Evolutionary conservation across 2,888 invertebrate species (phyloP).

Genomic region (Gnatocerus cornutus): DNA sequence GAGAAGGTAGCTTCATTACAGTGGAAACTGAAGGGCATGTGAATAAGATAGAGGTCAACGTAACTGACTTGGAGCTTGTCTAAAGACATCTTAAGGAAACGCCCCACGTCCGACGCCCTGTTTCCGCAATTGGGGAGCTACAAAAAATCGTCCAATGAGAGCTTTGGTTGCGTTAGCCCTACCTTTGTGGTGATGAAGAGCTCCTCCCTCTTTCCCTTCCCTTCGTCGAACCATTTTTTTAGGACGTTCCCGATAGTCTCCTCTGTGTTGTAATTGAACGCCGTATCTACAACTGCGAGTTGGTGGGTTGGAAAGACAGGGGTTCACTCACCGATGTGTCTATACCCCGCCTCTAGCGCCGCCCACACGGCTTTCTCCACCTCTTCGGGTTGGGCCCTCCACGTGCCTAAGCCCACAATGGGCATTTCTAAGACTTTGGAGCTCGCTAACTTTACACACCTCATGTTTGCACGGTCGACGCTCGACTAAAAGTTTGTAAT

Average conservation of each 20-base stretch:
- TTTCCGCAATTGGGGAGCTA: conserved; percentile 83
- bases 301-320: not conserved
- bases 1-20: conserved; percentile 74
- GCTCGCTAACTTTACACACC: conserved; percentile 70
- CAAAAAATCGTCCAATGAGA: conserved; percentile 48
- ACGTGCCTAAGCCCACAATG: conserved; percentile 82
- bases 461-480: conserved; percentile 63
- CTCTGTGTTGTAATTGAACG: conserved; percentile 86
- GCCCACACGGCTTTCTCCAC: conserved; percentile 77
- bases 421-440: conserved; percentile 73
- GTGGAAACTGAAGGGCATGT: conserved; percentile 82
- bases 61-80: conserved; percentile 78
- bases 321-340: conserved; percentile 74
- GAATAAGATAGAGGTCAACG: conserved; percentile 85
- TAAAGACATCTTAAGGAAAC: conserved; percentile 79
- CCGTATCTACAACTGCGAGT: conserved; percentile 75
- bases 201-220: conserved; percentile 79
- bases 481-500: conserved; percentile 24
- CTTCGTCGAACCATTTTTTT: conserved; percentile 78
- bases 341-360: conserved; percentile 82
- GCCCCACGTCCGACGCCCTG: conserved; percentile 78
- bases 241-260: conserved; percentile 82
- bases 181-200: conserved; percentile 90
- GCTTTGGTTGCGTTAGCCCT: conserved; percentile 43
- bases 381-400: conserved; percentile 80